Base-by-base conservation (phyloP, 2,797 vertebrate genomes). In the Catamblyrhynchus diadema region DNA sequence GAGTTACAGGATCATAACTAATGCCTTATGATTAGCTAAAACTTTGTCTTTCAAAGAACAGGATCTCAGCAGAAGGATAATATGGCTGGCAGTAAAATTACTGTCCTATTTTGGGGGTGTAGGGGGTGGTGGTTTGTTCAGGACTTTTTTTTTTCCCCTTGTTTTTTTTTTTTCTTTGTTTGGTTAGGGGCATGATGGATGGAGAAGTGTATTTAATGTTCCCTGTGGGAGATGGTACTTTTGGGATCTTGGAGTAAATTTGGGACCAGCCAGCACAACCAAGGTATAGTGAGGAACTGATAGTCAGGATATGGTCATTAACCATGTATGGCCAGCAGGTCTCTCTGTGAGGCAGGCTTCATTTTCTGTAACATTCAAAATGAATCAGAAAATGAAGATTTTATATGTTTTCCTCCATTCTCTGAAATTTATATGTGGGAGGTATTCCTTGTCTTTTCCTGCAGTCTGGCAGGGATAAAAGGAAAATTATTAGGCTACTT, bases 111-210 rank as follows among this genome's bases (percentile, higher is more conserved):
- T 42, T 57, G 18, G 12, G 22, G 4, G 1, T 21, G 1, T 67
- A 2, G 1, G 1, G 8, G 2, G 12, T 33, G 28, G 7, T 37
- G 24, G 24, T 37, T 70, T 47, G 8, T 14, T 80, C 18, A 9
- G 20, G 27, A 10, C 0, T 3, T 13, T 15, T 18, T 15, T 18
- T 18, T 7, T 0, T 0, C 4, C 3, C 13, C 13, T 14, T n/a
- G 17, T 42, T 12, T 18, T 25, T 42, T 12, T 18, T 25, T 6
- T 22, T 20, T 27, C 20, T 14, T 28, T n/a, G 12, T 14, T 59
- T 50, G 18, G 8, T 65, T 45, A 32, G 22, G 6, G 12, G 8
- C 21, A 21, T 27, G 16, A n/a, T 5, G 1, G 11, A 23, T 48
- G 37, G 5, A 69, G 83, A 73, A 23, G 10, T 60, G 3, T 10